Percentiles rank a stretch among this genome's conserved stretches.
phyloP scores from a whole-genome alignment of 1,140 invertebrate genomes.

The Physella acuta region DNA sequence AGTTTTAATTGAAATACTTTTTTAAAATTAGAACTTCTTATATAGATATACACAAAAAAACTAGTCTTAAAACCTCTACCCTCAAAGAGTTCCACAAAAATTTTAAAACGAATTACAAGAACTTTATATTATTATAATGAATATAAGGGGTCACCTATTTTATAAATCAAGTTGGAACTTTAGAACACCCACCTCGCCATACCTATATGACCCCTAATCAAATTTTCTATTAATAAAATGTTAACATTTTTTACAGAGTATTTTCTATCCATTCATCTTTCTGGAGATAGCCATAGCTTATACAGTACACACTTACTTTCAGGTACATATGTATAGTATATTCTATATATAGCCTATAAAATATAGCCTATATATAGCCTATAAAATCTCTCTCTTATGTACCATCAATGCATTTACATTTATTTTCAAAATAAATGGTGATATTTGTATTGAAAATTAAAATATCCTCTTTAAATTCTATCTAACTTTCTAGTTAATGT shows the following conservation, averaged over 20 bases:
- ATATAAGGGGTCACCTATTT: background rate
- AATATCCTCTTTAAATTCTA: background rate
- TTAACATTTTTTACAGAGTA: conserved; percentile 1
- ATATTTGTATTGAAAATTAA: background rate
- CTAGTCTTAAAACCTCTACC: background rate
- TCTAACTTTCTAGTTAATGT: background rate
- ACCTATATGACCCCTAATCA: too few relatives aligned
- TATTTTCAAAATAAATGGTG: background rate
- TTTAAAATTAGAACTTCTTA: background rate
- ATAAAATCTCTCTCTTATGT: background rate
- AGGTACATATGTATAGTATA: background rate
- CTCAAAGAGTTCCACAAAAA: too few relatives aligned
- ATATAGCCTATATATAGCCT: background rate
- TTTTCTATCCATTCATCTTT: conserved; percentile 7
- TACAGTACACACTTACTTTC: conserved; percentile 1
- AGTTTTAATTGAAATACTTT: background rate
- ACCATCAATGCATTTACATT: background rate
- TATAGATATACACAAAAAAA: background rate
- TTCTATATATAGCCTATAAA: background rate
- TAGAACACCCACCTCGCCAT: background rate
- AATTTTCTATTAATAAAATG: too few relatives aligned
- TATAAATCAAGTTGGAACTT: background rate
- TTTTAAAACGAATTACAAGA: too few relatives aligned
- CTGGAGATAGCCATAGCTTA: background rate
- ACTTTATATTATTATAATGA: background rate